Percentiles rank a stretch among this genome's conserved stretches.
Conservation (phyloP, 2,888 invertebrate species). For the Drosophila conformis region DNA sequence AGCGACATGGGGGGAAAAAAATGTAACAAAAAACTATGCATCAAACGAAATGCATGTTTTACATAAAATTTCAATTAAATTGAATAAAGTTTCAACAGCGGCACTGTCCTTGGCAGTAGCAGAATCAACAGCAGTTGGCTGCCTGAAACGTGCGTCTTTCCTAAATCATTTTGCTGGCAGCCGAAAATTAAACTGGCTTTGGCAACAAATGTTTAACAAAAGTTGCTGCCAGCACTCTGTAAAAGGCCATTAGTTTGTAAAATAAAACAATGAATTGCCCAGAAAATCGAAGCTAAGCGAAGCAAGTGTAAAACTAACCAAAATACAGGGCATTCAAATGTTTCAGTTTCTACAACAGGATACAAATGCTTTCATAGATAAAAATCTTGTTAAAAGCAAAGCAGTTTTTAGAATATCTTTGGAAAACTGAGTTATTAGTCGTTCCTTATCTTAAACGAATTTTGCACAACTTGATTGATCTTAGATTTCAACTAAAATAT, state of each 20-base stretch:
- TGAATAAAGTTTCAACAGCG: slow-evolving; percentile 63
- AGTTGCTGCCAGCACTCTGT: slow-evolving; percentile 65
- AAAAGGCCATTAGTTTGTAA: slow-evolving; percentile 62
- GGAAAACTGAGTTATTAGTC: background rate
- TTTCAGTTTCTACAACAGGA: background rate
- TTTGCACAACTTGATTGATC: background rate
- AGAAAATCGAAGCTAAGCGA: slow-evolving; percentile 39
- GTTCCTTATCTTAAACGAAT: background rate
- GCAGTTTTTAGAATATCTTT: background rate
- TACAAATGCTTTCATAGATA: background rate
- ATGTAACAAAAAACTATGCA: slow-evolving; percentile 53
- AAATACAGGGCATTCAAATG: slow-evolving; percentile 9
- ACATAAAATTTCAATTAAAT: slow-evolving; percentile 80
- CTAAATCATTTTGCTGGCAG: slow-evolving; percentile 78
- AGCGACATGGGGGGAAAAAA: slow-evolving; percentile 18
- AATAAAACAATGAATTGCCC: slow-evolving; percentile 60
- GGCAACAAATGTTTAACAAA: slow-evolving; percentile 71
- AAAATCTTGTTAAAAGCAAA: background rate
- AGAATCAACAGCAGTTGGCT: slow-evolving; percentile 33
- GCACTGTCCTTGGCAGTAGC: slow-evolving; percentile 62
- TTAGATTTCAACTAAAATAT: background rate
- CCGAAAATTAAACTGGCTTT: slow-evolving; percentile 71
- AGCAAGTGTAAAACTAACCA: slow-evolving; percentile 13
- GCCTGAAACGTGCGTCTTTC: slow-evolving; percentile 60
- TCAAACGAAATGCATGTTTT: slow-evolving; percentile 73